Conservation (phyloP, 2,797 vertebrate species). For the Poecilia velifera region DNA sequence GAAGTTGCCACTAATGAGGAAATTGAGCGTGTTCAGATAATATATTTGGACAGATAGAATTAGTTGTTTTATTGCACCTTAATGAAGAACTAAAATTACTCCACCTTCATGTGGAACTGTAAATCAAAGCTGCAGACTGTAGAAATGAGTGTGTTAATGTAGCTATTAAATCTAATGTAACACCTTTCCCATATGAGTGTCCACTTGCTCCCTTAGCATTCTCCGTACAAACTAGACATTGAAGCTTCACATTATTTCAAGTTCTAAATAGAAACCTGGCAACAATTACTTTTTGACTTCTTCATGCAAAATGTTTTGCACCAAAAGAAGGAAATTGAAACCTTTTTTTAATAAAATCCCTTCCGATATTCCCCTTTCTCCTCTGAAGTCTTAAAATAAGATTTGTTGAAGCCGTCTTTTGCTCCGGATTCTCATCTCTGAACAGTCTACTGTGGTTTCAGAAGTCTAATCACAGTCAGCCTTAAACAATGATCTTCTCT, state of each 20-base stretch:
- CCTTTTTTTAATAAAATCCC: slow-evolving; percentile 1
- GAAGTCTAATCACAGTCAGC: slow-evolving; percentile 32
- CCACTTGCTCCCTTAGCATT: slow-evolving; percentile 8
- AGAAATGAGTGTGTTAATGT: slow-evolving; percentile 6
- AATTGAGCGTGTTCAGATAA: slow-evolving; percentile 40
- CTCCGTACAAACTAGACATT: slow-evolving; percentile 16
- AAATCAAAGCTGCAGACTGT: slow-evolving; percentile 25
- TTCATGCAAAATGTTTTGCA: background rate
- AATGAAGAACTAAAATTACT: slow-evolving; percentile 33
- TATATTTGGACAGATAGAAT: slow-evolving; percentile 35
- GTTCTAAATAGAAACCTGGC: background rate
- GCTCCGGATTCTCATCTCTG: slow-evolving; percentile 19
- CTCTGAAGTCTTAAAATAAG: background rate
- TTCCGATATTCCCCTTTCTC: slow-evolving; percentile 23
- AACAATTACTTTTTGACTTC: slow-evolving; percentile 2
- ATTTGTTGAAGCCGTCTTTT: slow-evolving; percentile 14
- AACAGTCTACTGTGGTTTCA: slow-evolving; percentile 31
- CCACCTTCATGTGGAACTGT: slow-evolving; percentile 34
- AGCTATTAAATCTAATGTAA: slow-evolving; percentile 6
- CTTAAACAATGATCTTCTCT: slow-evolving; percentile 32
- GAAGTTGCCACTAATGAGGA: slow-evolving; percentile 18
- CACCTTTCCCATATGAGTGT: background rate
- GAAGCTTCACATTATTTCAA: background rate
- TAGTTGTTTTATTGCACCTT: slow-evolving; percentile 39
- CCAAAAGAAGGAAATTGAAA: background rate